Conservation (phyloP, 2,888 invertebrate species). For the Petrophora chlorosata region DNA sequence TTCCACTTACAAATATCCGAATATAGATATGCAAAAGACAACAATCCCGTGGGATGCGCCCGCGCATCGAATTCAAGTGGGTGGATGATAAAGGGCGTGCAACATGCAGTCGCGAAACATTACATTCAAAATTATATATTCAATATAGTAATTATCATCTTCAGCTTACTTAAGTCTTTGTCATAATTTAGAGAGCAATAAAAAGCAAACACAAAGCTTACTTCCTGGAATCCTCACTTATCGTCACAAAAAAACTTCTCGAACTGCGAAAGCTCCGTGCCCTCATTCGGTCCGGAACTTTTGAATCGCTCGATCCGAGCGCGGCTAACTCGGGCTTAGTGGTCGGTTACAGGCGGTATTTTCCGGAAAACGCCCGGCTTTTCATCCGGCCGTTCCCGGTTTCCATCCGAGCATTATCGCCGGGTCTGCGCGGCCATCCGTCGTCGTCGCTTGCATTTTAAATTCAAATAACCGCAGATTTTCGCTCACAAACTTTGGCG, state of each 20-base stretch:
- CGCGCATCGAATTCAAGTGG: conserved; percentile 38
- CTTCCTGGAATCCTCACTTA: neutral
- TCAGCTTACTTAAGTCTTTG: no score
- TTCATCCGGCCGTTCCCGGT: conserved; percentile 33
- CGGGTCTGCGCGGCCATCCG: conserved; percentile 45
- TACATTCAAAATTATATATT: neutral
- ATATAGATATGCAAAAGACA: conserved; percentile 51
- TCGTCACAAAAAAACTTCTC: conserved; percentile 36
- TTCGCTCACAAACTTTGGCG: conserved; percentile 47
- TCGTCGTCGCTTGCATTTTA: conserved; percentile 56
- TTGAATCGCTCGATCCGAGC: conserved; percentile 39
- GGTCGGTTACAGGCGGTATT: conserved; percentile 49
- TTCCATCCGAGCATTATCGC: conserved; percentile 58
- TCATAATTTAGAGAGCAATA: no score
- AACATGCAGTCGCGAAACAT: conserved; percentile 12
- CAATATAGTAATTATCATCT: no score
- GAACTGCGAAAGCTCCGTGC: conserved; percentile 24
- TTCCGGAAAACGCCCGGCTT: conserved; percentile 54
- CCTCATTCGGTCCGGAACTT: conserved; percentile 18
- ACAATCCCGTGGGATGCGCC: conserved; percentile 44
- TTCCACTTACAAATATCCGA: conserved; percentile 32
- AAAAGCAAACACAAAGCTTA: neutral
- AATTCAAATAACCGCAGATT: conserved; percentile 62
- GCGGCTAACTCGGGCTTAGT: conserved; percentile 46
- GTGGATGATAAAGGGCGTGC: conserved; percentile 38